Evolutionary conservation across 2,797 vertebrate genomes (phyloP), one percentile per base, ranked within the genome.

Genomic region (Moxostoma hubbsi): DNA sequence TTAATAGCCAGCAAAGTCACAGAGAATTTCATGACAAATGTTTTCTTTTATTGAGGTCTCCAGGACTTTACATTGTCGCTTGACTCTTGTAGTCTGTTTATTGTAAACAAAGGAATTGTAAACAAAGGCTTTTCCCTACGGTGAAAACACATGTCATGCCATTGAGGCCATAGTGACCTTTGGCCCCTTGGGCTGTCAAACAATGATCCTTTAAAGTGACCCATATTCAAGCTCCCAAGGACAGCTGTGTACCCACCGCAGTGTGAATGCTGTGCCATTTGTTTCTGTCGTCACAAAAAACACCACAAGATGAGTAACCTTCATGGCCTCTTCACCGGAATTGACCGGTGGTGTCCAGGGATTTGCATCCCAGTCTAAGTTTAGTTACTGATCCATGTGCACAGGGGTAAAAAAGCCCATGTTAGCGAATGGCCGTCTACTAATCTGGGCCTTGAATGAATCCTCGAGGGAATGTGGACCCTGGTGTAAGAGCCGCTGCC

Each of bases 401-500:
- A 77, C 70, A 66, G 47, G 62, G 79, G 63, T 45, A 63, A 77
- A 73, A 63, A 74, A 7, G 69, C 51, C 68, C 63, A 82, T 80
- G 82, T 82, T 83, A 85, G 66, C 3, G 16, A 77, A 82, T 57
- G 72, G 75, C 55, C 62, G 16, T 49, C 63, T 57, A 63, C 75
- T 87, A 81, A 84, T 86, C 78, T 81, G 51, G 62, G 81, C 80
- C 82, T 84, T 83, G 79, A 84, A 77, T 74, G 73, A 51, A 73
- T 36, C 62, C 82, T 55, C 75, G 6, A 46, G 82, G 79, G 84
- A 77, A 47, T 11, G 77, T 18, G 59, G 64, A 73, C 62, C 50
- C 74, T 70, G 61, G 68, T 82, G 75, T 80, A 68, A 78, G 69
- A 46, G 45, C 57, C 54, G 49, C 16, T 50, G 61, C 18, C 16